Percentiles rank a stretch among this genome's conserved stretches.
phyloP scores from a whole-genome alignment of 2,888 invertebrate genomes.

The Drosophila pegasa region DNA sequence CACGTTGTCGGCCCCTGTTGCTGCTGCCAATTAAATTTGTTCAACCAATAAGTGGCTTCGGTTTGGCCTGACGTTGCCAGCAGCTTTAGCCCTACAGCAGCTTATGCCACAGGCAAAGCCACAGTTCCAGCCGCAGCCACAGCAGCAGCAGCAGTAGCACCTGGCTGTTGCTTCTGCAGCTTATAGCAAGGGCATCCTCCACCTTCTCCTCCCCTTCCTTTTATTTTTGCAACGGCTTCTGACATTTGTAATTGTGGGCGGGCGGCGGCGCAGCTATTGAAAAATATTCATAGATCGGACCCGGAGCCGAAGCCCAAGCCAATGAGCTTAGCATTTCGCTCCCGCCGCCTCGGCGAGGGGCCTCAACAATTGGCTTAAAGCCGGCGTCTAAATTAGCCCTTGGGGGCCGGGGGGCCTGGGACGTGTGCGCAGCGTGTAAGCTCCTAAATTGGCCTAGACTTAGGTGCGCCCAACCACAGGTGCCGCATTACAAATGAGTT shows the following conservation, averaged over 20 bases:
- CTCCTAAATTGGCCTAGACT: constrained; percentile 12
- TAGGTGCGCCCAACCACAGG: background rate
- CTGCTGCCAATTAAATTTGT: constrained; percentile 71
- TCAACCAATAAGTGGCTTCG: constrained; percentile 71
- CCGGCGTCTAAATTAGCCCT: constrained; percentile 19
- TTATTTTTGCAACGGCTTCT: constrained; percentile 13
- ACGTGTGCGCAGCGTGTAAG: constrained; percentile 1
- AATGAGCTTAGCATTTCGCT: constrained; percentile 29
- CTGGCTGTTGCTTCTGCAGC: constrained; percentile 24
- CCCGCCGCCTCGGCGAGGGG: background rate
- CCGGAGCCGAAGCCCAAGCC: constrained; percentile 19
- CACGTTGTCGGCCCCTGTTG: no score
- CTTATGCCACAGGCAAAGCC: constrained; percentile 33
- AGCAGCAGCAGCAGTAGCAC: constrained; percentile 17
- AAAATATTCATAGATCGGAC: constrained; percentile 43
- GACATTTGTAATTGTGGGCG: constrained; percentile 21
- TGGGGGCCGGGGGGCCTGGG: constrained; percentile 1
- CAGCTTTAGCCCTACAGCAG: constrained; percentile 42
- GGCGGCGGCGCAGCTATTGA: constrained; percentile 26
- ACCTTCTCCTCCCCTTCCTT: constrained; percentile 5
- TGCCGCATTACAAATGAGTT: constrained; percentile 8
- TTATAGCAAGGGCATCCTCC: constrained; percentile 25
- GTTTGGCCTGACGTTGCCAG: constrained; percentile 59
- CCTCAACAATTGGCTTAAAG: constrained; percentile 14
- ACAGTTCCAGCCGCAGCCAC: constrained; percentile 7